Evolutionary conservation across 1,140 invertebrate genomes (phyloP), one percentile per base, ranked within the genome.

Genomic region (Cyclargus thomasi): DNA sequence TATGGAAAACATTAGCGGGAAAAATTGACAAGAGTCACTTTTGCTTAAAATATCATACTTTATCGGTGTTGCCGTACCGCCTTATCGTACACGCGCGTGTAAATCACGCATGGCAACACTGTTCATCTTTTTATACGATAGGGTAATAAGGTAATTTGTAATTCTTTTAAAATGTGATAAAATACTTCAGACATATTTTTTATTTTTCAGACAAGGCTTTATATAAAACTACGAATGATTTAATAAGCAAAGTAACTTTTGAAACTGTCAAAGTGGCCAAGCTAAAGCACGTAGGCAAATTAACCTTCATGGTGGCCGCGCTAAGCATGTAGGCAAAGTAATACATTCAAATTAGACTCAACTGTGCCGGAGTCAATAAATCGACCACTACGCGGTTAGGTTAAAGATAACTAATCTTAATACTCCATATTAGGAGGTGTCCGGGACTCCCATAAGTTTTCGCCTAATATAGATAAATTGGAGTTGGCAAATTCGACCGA

Each of bases 1-100:
- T 74, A 72, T 70, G 67, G 67, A 64, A 70, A 70, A 73, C 70
- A 69, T 68, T 73, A 72, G 72, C 22, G 64, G 64, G 66, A 62
- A 65, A 69, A 66, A 66, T 57, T 55, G 53, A 66, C 64, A 55
- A 29, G 53, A 66, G 53, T 59, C 53, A 35, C 35, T 29, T 66
- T 66, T 21, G 65, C 65, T 66, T 59, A 66, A 66, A 66, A 66
- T 20, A 59, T 57, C 55, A 55, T 66, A 59, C 65, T 29, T 57
- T 35, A 57, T 17, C 53, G n/a, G 22, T 59, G 7, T 59, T 59
- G 18, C 17, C 55, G 21, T 5, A 59, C 18, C 1, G 10, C 10
- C 10, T 21, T 20, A 59, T 59, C 20, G 18, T 18, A 11, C 6
- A 59, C 55, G 55, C 39, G 14, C 8, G 36, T 23, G 29, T 55